Conservation (phyloP, 2,113 vertebrate species). For the Syngnathus floridae region DNA sequence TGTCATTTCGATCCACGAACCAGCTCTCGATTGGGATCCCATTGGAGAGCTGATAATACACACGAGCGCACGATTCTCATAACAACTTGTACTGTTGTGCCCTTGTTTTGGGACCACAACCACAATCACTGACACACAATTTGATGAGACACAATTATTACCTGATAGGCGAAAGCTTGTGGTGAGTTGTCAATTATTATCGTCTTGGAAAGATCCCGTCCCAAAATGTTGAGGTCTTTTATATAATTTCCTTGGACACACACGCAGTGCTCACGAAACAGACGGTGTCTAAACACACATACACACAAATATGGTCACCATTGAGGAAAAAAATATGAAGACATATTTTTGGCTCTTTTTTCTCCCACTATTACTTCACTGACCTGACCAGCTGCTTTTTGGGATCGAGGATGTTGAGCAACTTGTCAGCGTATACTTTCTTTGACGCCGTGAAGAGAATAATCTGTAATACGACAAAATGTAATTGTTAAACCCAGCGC, state of each 20-base stretch:
- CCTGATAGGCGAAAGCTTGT: constrained; percentile 99
- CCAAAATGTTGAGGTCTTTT: constrained; percentile 97
- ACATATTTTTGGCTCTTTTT: too few relatives aligned
- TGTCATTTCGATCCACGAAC: constrained; percentile 99
- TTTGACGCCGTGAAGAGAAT: constrained; percentile 99
- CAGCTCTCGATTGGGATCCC: constrained; percentile 99
- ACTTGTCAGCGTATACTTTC: constrained; percentile 98
- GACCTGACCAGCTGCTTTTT: constrained; percentile 98
- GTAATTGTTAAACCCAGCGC: background rate
- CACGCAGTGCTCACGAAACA: constrained; percentile 98
- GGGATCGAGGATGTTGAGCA: constrained; percentile 97
- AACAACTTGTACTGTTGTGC: too few relatives aligned
- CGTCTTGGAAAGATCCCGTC: constrained; percentile 97
- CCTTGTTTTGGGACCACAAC: background rate
- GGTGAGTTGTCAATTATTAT: constrained; percentile 99
- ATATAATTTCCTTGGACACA: constrained; percentile 99
- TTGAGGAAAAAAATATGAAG: background rate
- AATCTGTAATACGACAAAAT: constrained; percentile 71
- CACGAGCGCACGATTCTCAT: too few relatives aligned
- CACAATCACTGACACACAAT: background rate
- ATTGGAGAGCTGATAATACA: constrained; percentile 82
- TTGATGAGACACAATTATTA: constrained; percentile 42
- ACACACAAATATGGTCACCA: background rate
- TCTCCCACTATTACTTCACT: constrained; percentile 27
- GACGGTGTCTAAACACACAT: constrained; percentile 77